Evolutionary conservation across 2,888 invertebrate species (phyloP).

Genomic region (Drosophila setosimentum): DNA sequence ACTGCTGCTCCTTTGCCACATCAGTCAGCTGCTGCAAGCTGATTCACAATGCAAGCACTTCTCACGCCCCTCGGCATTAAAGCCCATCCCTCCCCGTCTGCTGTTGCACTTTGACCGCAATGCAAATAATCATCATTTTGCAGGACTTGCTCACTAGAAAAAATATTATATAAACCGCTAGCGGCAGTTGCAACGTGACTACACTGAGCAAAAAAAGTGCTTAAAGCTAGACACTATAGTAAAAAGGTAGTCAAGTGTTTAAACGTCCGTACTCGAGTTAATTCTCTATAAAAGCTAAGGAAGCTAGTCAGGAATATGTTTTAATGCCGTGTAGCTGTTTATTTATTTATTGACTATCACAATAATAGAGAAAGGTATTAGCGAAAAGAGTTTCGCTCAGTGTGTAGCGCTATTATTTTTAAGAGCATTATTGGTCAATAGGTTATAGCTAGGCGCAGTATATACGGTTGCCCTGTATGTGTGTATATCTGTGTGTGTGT

Average conservation of each 20-base stretch:
- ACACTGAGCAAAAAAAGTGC: slow-evolving; percentile 38
- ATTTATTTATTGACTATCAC: background rate
- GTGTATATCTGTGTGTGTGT: slow-evolving; percentile 2
- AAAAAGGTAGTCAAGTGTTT: background rate
- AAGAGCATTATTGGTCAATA: slow-evolving; percentile 57
- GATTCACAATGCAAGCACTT: slow-evolving; percentile 37
- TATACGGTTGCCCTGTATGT: slow-evolving; percentile 10
- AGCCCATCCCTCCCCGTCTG: slow-evolving; percentile 20
- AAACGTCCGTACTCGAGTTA: background rate
- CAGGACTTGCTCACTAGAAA: slow-evolving; percentile 33
- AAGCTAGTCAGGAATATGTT: background rate
- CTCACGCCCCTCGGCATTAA: slow-evolving; percentile 34
- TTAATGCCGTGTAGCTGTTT: background rate
- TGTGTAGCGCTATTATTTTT: slow-evolving; percentile 46
- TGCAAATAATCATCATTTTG: slow-evolving; percentile 64
- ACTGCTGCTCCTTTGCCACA: background rate
- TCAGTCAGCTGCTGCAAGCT: slow-evolving; percentile 13
- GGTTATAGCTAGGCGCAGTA: slow-evolving; percentile 44
- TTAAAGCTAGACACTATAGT: background rate
- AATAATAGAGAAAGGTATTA: background rate
- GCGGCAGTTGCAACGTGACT: slow-evolving; percentile 49
- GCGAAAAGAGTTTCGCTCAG: slow-evolving; percentile 21
- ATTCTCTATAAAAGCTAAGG: no score
- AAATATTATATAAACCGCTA: slow-evolving; percentile 25
- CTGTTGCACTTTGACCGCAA: slow-evolving; percentile 65